Percentiles rank a stretch among this genome's conserved stretches.
These are phyloP conservation scores for Nyctalus aviator DNA, from an alignment of 2,797 vertebrate species.

Conservation along the genomic window DNA sequence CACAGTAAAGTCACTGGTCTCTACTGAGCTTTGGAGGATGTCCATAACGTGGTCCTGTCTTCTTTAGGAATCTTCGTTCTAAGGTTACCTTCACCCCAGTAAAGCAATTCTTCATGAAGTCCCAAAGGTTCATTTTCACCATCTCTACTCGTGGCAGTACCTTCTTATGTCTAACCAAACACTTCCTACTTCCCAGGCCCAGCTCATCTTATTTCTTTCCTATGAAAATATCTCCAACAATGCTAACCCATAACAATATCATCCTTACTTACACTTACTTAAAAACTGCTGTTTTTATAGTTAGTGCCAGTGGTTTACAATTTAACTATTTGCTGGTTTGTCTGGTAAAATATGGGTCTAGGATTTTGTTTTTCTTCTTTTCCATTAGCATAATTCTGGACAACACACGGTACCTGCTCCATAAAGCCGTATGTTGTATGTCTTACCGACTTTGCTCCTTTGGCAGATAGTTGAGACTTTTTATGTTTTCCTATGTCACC, in stretches of 20 bases:
- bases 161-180: constrained; percentile 19
- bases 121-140: background rate
- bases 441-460: background rate
- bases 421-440: background rate
- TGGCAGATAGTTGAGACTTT: background rate
- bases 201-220: constrained; percentile 2
- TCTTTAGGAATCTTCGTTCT: background rate
- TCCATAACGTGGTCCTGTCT: background rate
- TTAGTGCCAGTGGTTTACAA: constrained; percentile 18
- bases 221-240: constrained; percentile 16
- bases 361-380: background rate
- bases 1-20: background rate
- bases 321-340: background rate
- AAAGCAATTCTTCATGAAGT: background rate
- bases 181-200: background rate
- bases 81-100: background rate
- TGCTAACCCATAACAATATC: background rate
- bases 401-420: background rate
- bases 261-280: background rate
- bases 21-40: background rate
- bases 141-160: background rate
- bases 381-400: background rate
- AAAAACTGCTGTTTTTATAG: constrained; percentile 28
- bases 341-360: background rate
- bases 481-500: background rate